phyloP scores from a whole-genome alignment of 2,113 vertebrate species.

The Vulpes ferrilata region DNA sequence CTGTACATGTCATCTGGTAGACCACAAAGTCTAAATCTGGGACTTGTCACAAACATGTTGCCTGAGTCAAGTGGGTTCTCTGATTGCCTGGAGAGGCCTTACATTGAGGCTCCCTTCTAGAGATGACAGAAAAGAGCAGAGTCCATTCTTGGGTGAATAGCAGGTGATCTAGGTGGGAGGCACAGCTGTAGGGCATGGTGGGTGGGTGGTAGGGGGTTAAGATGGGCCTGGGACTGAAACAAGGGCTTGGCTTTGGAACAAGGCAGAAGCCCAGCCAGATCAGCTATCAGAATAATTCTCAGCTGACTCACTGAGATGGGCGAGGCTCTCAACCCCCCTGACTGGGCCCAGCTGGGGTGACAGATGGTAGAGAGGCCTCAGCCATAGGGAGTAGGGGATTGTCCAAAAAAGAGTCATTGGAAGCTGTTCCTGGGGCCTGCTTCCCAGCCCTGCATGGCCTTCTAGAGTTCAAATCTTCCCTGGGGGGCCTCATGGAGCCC shows the following conservation, averaged over 20 bases:
- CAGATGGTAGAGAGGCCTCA: constrained; percentile 74
- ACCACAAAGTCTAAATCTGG: neutral
- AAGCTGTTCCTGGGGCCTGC: neutral
- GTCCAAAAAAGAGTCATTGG: neutral
- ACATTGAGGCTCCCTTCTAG: neutral
- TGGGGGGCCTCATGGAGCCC: neutral
- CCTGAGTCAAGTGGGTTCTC: neutral
- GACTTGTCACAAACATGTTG: neutral
- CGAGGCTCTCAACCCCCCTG: constrained; percentile 18
- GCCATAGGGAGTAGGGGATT: neutral
- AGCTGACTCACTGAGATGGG: constrained; percentile 70
- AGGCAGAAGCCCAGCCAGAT: neutral
- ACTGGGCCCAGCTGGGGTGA: constrained; percentile 73
- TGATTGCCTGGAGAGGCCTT: neutral
- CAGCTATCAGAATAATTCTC: neutral
- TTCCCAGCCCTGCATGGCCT: neutral
- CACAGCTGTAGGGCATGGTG: neutral
- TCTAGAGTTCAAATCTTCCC: neutral
- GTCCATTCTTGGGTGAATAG: neutral
- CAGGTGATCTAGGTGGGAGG: neutral
- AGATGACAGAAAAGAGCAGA: neutral
- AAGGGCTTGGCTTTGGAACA: neutral
- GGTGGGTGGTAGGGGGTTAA: neutral
- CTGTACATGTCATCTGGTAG: neutral
- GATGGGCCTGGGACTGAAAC: neutral